These are phyloP conservation scores for Polia nebulosa DNA, from an alignment of 2,888 invertebrate genomes.

Conservation along the genomic window DNA sequence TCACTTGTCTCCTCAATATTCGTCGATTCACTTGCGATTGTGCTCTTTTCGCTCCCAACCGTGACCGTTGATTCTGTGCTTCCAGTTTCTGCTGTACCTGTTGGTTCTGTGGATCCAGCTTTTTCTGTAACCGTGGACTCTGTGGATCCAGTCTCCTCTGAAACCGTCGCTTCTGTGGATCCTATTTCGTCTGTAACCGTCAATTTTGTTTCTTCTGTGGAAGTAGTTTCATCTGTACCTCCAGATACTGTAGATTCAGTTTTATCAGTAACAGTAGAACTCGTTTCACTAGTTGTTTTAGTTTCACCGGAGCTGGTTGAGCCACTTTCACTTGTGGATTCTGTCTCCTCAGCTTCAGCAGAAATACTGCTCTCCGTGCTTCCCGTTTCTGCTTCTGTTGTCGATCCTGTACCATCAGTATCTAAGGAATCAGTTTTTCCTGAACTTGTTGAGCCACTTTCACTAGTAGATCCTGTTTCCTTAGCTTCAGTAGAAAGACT, in stretches of 20 bases:
- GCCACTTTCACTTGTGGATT: constrained; percentile 8
- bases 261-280: constrained; percentile 4
- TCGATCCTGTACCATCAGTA: background rate
- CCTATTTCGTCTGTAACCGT: constrained; percentile 6
- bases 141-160: constrained; percentile 17
- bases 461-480: constrained; percentile 3
- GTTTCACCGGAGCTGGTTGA: constrained; percentile 26
- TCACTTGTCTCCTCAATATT: constrained; percentile 29
- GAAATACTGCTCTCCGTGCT: too few species aligned
- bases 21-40: constrained; percentile 8
- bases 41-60: background rate
- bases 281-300: background rate
- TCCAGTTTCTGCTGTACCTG: constrained; percentile 23
- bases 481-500: constrained; percentile 15
- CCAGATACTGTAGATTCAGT: constrained; percentile 22
- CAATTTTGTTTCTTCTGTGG: constrained; percentile 2
- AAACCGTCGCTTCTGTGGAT: constrained; percentile 23
- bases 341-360: constrained; percentile 1
- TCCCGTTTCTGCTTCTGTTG: background rate
- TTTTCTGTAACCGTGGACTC: constrained; percentile 22
- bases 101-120: constrained; percentile 20
- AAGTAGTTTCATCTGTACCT: constrained; percentile 11
- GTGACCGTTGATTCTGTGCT: background rate
- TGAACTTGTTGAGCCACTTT: constrained; percentile 22
- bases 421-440: constrained; percentile 6